phyloP scores from a whole-genome alignment of 1,140 invertebrate species.

The Tenebrio molitor region DNA sequence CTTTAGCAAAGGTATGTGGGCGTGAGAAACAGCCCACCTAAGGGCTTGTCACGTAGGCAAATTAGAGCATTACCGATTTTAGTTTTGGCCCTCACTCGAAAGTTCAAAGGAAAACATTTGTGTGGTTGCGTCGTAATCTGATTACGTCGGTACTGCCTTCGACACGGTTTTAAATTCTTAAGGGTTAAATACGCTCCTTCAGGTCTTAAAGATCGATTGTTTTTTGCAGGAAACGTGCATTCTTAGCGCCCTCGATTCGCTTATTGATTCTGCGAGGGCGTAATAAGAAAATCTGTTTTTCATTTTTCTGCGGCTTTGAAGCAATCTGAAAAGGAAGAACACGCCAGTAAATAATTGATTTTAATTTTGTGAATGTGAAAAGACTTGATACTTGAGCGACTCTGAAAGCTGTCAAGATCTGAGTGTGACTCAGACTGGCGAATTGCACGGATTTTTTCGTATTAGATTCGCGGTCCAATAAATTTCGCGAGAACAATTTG shows the following conservation, averaged over 20 bases:
- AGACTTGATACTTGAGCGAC: background rate
- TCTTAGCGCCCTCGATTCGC: too few species aligned
- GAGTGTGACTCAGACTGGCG: background rate
- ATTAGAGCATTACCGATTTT: conserved; percentile 16
- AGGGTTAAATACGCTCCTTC: too few species aligned
- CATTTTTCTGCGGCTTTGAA: too few species aligned
- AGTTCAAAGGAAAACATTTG: conserved; percentile 19
- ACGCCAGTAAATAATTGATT: background rate
- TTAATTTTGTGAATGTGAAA: background rate
- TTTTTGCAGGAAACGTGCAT: too few species aligned
- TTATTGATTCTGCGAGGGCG: too few species aligned
- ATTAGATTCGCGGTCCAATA: background rate
- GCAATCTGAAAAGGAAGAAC: too few species aligned
- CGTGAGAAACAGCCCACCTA: background rate
- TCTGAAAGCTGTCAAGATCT: background rate
- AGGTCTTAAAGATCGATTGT: too few species aligned
- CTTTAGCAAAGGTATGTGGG: background rate
- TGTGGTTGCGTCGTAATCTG: conserved; percentile 15
- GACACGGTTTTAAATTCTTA: background rate
- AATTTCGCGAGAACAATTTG: background rate
- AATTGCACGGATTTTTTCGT: background rate
- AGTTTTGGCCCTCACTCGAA: too few species aligned
- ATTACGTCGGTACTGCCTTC: conserved; percentile 7
- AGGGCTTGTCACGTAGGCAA: background rate
- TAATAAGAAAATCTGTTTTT: too few species aligned